Conservation (phyloP, 2,888 invertebrate genomes). For the Eupithecia subumbrata region DNA sequence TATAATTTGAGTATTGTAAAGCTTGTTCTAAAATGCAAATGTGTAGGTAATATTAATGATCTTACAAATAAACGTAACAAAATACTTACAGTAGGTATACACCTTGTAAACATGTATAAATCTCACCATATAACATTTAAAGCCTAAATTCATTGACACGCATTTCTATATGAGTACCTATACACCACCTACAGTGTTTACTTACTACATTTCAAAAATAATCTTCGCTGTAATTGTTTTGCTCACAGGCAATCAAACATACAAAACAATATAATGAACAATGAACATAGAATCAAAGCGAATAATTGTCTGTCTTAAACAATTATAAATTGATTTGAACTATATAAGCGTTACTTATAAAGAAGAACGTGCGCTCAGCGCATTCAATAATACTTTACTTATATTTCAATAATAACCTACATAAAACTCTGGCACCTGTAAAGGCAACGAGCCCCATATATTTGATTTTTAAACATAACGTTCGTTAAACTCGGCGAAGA, state of each 20-base stretch:
- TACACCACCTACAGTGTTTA: background rate
- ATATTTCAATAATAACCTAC: background rate
- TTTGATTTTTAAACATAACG: background rate
- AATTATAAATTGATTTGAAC: background rate
- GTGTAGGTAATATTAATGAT: background rate
- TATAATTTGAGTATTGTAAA: slow-evolving; percentile 27
- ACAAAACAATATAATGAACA: too few species aligned
- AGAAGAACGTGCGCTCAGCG: background rate
- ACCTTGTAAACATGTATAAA: slow-evolving; percentile 24
- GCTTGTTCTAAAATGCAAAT: slow-evolving; percentile 13
- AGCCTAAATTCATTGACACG: slow-evolving; percentile 57
- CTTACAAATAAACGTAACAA: background rate
- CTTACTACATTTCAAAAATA: background rate
- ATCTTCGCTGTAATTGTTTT: background rate
- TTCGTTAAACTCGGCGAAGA: background rate
- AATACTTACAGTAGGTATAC: background rate
- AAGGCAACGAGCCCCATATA: background rate
- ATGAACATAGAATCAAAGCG: background rate
- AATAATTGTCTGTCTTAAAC: background rate
- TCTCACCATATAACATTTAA: slow-evolving; percentile 44
- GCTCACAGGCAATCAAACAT: background rate
- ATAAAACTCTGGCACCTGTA: background rate
- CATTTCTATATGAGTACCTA: slow-evolving; percentile 37
- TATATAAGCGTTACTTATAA: background rate
- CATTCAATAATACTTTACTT: background rate